These are phyloP conservation scores for Microcebus ravelobensis DNA, from an alignment of 2,113 vertebrate species.

Conservation along the genomic window DNA sequence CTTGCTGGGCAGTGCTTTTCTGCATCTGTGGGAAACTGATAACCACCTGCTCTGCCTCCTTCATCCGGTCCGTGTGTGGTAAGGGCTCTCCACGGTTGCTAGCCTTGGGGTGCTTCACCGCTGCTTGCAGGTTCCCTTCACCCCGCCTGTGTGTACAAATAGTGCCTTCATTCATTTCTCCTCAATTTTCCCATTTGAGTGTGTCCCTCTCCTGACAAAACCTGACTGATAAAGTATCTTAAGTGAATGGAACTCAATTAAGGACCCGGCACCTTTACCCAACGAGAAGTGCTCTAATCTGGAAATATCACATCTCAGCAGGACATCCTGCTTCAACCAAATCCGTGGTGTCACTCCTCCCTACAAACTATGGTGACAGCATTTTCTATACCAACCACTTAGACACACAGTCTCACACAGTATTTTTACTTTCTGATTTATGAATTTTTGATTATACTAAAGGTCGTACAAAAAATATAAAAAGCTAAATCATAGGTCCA, in stretches of 20 bases:
- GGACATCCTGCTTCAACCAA: not conserved
- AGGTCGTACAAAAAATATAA: not conserved
- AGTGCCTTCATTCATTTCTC: not conserved
- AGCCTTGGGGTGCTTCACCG: not conserved
- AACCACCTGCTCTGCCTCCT: not conserved
- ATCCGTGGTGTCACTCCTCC: not conserved
- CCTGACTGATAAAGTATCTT: not conserved
- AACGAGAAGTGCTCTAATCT: not conserved
- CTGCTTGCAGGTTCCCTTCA: not conserved
- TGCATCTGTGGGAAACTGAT: not conserved
- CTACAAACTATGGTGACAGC: not conserved
- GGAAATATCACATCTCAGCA: not conserved
- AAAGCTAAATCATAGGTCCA: not conserved
- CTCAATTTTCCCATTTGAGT: not conserved
- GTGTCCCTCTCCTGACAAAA: not conserved
- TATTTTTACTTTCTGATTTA: not conserved
- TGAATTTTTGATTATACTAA: not conserved
- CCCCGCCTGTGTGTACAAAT: not conserved
- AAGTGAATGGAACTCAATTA: not conserved
- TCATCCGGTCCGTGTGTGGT: accelerated
- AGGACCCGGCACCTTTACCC: not conserved
- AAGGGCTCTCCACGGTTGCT: not conserved
- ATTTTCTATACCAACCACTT: not conserved
- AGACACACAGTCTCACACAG: not conserved
- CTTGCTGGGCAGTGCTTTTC: not conserved